These are phyloP conservation scores for Erebia palarica DNA, from an alignment of 2,888 invertebrate species.

Conservation along the genomic window DNA sequence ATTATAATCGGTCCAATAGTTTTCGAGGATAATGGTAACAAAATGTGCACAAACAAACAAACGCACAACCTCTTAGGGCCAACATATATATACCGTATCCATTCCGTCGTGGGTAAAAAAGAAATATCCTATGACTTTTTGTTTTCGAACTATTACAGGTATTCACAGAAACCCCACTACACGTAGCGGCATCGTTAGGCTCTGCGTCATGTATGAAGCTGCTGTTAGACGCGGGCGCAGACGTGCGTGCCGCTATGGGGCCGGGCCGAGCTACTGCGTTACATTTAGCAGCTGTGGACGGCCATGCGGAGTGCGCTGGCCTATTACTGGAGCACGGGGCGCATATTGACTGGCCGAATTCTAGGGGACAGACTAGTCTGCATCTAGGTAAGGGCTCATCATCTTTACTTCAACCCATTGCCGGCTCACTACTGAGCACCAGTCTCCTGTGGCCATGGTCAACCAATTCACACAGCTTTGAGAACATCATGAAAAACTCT, in stretches of 20 bases:
- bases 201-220: conserved; percentile 86
- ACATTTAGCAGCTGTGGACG: conserved; percentile 94
- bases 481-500: no score
- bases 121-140: no score
- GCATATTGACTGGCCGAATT: conserved; percentile 88
- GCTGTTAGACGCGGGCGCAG: conserved; percentile 89
- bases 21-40: no score
- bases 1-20: no score
- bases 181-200: conserved; percentile 90
- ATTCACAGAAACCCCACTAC: conserved; percentile 92
- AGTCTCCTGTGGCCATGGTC: no score
- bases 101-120: no score
- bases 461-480: no score
- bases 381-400: conserved; percentile 82
- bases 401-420: no score
- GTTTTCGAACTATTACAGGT: conserved; percentile 70
- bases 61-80: no score
- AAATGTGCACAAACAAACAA: no score
- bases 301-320: conserved; percentile 89
- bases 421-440: no score
- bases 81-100: no score
- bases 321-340: conserved; percentile 89
- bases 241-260: conserved; percentile 89
- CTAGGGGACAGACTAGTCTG: conserved; percentile 90
- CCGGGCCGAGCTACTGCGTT: conserved; percentile 89